Conservation (phyloP, 2,113 vertebrate genomes). For the Gobius niger region DNA sequence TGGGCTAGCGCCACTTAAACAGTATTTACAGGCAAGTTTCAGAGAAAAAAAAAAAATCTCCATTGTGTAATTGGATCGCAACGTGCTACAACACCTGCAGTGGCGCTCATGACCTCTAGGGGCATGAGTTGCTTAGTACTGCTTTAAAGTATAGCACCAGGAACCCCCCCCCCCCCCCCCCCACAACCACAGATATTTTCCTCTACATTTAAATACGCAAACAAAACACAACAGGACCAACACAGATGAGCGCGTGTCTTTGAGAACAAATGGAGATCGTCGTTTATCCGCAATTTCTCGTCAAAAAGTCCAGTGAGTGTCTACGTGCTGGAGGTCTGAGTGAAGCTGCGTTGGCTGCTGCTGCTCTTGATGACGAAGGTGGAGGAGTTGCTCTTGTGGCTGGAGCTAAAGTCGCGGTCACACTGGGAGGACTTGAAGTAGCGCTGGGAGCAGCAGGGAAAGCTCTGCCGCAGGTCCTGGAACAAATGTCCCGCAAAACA, state of each 20-base stretch:
- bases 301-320: neutral
- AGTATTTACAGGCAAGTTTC: no score
- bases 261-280: conserved; percentile 11
- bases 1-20: no score
- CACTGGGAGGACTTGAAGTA: conserved; percentile 80
- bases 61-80: no score
- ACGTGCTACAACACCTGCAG: no score
- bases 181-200: conserved; percentile 4
- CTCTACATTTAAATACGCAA: conserved; percentile 20
- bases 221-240: conserved; percentile 11
- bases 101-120: no score
- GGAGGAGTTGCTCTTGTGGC: conserved; percentile 91
- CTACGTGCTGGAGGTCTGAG: conserved; percentile 76
- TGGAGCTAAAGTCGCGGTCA: conserved; percentile 80
- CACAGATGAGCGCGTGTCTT: neutral
- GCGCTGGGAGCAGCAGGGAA: conserved; percentile 83
- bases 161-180: no score
- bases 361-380: conserved; percentile 87
- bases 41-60: no score
- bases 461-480: conserved; percentile 86
- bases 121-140: no score
- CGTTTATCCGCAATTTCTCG: neutral
- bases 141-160: no score
- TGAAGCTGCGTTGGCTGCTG: conserved; percentile 85
- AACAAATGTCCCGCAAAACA: conserved; percentile 94